Conservation (phyloP, 2,113 vertebrate genomes). For the Amia ocellicauda region DNA sequence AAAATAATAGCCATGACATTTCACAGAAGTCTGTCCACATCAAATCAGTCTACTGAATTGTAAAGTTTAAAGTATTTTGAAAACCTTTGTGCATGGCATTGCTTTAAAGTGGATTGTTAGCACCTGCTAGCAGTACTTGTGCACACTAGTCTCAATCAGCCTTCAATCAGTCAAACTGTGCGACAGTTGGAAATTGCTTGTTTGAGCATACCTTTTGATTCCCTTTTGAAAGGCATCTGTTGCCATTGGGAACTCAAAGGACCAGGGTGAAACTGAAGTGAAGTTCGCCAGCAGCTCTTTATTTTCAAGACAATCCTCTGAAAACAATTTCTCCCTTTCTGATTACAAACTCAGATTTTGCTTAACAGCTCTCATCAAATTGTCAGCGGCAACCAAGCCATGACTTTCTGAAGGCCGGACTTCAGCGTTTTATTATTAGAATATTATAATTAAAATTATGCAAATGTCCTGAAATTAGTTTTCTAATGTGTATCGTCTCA, state of each 20-base stretch:
- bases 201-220: background rate
- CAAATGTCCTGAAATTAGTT: slow-evolving; percentile 13
- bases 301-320: background rate
- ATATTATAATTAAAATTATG: slow-evolving; percentile 8
- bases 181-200: background rate
- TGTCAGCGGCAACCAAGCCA: background rate
- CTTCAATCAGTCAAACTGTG: background rate
- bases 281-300: background rate
- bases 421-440: background rate
- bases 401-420: slow-evolving; percentile 3
- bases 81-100: too few relatives aligned
- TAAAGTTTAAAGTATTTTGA: too few relatives aligned
- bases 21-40: too few relatives aligned
- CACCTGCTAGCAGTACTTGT: too few relatives aligned
- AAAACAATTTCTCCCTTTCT: background rate
- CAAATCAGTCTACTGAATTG: too few relatives aligned
- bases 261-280: too few relatives aligned
- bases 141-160: background rate
- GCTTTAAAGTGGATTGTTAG: too few relatives aligned
- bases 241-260: background rate
- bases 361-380: background rate
- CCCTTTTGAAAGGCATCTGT: background rate
- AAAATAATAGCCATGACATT: too few relatives aligned
- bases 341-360: slow-evolving; percentile 3
- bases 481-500: background rate